phyloP scores from a whole-genome alignment of 2,797 vertebrate species.

The Australoheros facetus region DNA sequence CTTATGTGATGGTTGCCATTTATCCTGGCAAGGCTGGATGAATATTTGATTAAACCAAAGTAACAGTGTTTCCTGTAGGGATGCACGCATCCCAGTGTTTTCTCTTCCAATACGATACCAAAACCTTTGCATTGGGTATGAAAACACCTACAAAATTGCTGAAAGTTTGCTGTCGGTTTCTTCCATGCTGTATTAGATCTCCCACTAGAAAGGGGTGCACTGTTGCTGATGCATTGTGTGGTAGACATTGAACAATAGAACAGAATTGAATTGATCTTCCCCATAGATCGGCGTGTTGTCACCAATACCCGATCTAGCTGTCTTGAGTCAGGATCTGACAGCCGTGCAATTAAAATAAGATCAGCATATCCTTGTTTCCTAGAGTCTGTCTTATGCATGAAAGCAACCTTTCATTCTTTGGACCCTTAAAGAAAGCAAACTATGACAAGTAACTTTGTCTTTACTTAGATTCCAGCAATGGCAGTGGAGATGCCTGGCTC shows the following conservation, averaged over 20 bases:
- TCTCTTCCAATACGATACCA: background rate
- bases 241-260: background rate
- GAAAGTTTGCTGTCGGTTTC: background rate
- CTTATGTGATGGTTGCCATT: too few species aligned
- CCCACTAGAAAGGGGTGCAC: too few species aligned
- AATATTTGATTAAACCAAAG: too few species aligned
- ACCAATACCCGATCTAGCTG: background rate
- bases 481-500: constrained; percentile 98
- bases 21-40: too few species aligned
- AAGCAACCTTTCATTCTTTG: background rate
- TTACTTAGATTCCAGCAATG: constrained; percentile 90
- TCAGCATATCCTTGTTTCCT: background rate
- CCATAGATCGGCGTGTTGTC: background rate
- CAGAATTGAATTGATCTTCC: background rate
- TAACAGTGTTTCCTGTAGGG: too few species aligned
- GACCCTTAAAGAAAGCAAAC: background rate
- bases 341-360: background rate
- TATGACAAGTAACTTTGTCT: background rate
- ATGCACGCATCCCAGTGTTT: background rate
- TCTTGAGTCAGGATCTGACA: background rate
- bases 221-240: background rate
- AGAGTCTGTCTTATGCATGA: background rate
- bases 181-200: background rate
- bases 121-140: background rate
- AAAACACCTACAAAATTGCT: background rate